Base-by-base conservation (phyloP, 2,113 vertebrate genomes). In the Serilophus lunatus region DNA sequence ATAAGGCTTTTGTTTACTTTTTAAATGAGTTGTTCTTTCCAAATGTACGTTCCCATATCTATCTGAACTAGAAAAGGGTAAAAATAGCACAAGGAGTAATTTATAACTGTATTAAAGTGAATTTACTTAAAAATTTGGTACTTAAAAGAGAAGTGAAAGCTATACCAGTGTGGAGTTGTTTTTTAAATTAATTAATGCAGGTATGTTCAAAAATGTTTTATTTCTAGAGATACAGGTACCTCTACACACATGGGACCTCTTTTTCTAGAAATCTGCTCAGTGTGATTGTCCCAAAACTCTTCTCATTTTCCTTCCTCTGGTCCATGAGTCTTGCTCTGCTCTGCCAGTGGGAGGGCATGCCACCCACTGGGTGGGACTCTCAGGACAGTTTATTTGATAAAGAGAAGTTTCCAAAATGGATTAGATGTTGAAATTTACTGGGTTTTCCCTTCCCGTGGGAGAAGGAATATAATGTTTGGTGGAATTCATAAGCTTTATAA, bases 341-440 rank as follows among this genome's bases (percentile, higher is more conserved):
- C 18, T 2, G 0, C 17, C 0, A 1, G 17, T 2, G 3, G 3
- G 1, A 81, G 13, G 24, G 12, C 25, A 6, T 60, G 18, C 26
- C 3, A 2, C 3, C 50, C 5, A 3, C n/a, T n/a, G 10, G 10
- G 5, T 76, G 47, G 22, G 15, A 40, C 24, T 71, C 25, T 12
- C 2, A 25, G 65, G 28, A 17, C 40, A 11, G 74, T 42, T 77
- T 18, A 33, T 78, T 33, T 65, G 28, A 69, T 47, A 6, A 53
- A 57, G 35, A 38, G 4, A 53, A 20, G 14, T 76, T 82, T 79
- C 59, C 40, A 47, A 14, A 86, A 20, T 28, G 17, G 13, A 33
- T 6, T 77, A 16, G 8, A 5, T 72, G 11, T 12, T 76, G 5
- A 25, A 54, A 59, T 64, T 75, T 63, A 7, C 16, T 87, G 47